Percentiles rank a stretch among this genome's conserved stretches.
These are phyloP conservation scores for Pectinophora gossypiella DNA, from an alignment of 1,140 invertebrate species.

Conservation along the genomic window DNA sequence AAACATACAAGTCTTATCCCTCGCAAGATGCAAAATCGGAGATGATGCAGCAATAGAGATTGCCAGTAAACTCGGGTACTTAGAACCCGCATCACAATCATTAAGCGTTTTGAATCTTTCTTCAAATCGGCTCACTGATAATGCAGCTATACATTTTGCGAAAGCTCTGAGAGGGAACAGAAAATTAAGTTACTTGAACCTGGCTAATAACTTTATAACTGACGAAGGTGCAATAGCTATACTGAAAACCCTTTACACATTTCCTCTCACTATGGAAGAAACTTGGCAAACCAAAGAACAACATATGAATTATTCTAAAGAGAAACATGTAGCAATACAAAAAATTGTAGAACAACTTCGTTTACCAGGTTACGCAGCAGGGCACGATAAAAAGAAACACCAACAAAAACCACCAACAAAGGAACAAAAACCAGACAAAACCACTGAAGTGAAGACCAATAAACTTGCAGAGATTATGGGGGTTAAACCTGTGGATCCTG, in stretches of 20 bases:
- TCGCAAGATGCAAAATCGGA: background rate
- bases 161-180: background rate
- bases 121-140: background rate
- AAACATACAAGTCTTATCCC: background rate
- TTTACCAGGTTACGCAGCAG: background rate
- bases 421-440: background rate
- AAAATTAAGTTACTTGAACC: background rate
- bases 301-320: background rate
- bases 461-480: background rate
- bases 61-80: background rate
- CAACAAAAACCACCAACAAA: background rate
- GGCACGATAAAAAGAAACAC: background rate
- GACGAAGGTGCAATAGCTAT: background rate
- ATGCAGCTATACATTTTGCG: background rate
- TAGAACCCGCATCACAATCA: background rate
- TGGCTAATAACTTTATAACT: background rate
- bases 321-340: background rate
- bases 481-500: background rate
- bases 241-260: background rate
- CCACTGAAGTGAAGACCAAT: background rate
- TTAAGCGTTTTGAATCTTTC: background rate
- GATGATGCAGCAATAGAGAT: background rate
- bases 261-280: background rate
- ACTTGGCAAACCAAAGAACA: background rate
- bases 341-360: background rate